phyloP scores from a whole-genome alignment of 2,113 vertebrate genomes.

The Hypanus sabinus region DNA sequence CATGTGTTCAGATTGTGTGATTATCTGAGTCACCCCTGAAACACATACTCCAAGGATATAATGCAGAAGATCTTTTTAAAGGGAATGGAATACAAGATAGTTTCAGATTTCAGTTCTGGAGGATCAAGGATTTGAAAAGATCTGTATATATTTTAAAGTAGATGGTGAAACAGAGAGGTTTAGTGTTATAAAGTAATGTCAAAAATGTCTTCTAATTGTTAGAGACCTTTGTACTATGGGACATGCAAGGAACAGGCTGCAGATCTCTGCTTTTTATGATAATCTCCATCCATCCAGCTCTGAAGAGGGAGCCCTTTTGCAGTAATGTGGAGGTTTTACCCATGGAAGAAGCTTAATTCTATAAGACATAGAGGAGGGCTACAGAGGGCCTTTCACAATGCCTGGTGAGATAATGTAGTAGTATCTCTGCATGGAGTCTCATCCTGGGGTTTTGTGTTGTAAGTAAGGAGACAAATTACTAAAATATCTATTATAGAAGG shows the following conservation, averaged over 20 bases:
- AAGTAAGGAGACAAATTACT: no score
- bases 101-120: no score
- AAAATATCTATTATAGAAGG: background rate
- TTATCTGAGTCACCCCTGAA: background rate
- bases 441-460: no score
- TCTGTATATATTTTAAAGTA: background rate
- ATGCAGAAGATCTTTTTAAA: background rate
- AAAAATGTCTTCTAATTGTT: background rate
- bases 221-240: background rate
- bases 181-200: background rate
- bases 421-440: no score
- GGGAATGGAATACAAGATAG: background rate
- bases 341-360: background rate
- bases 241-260: background rate
- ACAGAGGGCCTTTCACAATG: no score
- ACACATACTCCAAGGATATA: background rate
- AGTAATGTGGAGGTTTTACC: background rate
- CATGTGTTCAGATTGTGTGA: background rate
- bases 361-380: no score
- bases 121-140: background rate
- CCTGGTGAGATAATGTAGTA: no score
- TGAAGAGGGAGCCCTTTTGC: background rate
- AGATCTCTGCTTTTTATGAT: no score
- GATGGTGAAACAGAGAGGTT: background rate
- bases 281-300: background rate